Evolutionary conservation across 1,140 invertebrate genomes (phyloP).

Genomic region (Ceratoteleas bidentatus): DNA sequence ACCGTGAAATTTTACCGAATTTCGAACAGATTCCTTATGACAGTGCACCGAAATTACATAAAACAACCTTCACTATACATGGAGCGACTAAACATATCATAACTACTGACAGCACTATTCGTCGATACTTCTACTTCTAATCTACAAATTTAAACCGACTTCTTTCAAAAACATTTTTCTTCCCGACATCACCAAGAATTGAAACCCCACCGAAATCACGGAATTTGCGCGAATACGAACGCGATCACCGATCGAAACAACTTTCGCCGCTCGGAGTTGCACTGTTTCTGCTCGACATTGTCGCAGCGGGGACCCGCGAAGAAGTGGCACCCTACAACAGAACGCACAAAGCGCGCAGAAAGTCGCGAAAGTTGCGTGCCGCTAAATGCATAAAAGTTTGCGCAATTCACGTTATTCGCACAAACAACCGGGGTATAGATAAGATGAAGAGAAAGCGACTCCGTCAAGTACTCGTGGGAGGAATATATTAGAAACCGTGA

Average conservation of each 20-base stretch:
- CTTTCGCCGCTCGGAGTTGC: not conserved
- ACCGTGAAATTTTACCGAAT: too few relatives aligned
- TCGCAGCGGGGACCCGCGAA: not conserved
- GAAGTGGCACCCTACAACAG: conserved; percentile 3
- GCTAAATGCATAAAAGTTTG: conserved; percentile 44
- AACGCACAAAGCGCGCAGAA: conserved; percentile 6
- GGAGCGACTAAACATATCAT: too few relatives aligned
- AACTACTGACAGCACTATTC: too few relatives aligned
- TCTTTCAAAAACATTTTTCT: too few relatives aligned
- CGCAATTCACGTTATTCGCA: conserved; percentile 34
- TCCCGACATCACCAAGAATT: too few relatives aligned
- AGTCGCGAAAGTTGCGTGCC: conserved; percentile 20
- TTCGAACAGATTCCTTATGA: too few relatives aligned
- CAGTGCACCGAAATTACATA: too few relatives aligned
- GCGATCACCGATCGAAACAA: conserved; percentile 1
- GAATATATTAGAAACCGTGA: conserved; percentile 76
- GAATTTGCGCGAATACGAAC: too few relatives aligned
- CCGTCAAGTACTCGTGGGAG: conserved; percentile 65
- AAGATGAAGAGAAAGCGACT: conserved; percentile 42
- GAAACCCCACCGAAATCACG: too few relatives aligned
- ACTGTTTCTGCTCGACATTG: not conserved
- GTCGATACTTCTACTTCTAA: too few relatives aligned
- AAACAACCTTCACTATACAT: too few relatives aligned
- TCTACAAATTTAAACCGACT: too few relatives aligned
- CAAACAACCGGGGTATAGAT: conserved; percentile 25